Evolutionary conservation across 53 echinoderm and acorn worm species (phyloP), one percentile per base, ranked within the genome.

Genomic region (Holothuria scabra): DNA sequence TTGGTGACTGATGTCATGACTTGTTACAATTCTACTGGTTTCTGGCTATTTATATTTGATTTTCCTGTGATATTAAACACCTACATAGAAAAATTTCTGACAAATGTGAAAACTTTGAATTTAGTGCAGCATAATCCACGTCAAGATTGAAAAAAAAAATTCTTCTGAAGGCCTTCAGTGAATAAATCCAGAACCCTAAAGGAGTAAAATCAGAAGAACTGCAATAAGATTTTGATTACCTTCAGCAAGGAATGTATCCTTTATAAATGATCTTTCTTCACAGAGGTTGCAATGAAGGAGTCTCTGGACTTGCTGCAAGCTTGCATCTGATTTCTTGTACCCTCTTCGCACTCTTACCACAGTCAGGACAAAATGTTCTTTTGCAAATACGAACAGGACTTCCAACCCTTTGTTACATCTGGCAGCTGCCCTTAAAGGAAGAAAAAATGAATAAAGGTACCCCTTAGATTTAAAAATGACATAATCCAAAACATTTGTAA

Each of bases 381-480:
- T 52, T 3, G 91, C 88, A 12, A 85, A 79, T 13, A 67, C 76
- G 0, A 88, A 48, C 46, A 91, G 46, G 38, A 88, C 91, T 63
- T 91, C 91, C 49, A 91, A n/a, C 8, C 91, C 91, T 63, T 91
- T 91, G 75, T 88, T 69, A 25, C 91, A 91, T 74, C 88, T 68
- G 13, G 88, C 91, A 21, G 88, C 91, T 67, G 91, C 91, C 59
- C 91, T 91, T 80, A 48, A 48, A 48, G 10, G 12, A 48, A 48
- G 14, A 48, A 10, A 48, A n/a, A 12, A 8, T 1, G 10, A 48
- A 35, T 35, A 35, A 35, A 4, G 35, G 35, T 6, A 35, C 35
- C n/a, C n/a, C n/a, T n/a, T n/a, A 35, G 6, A 35, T 35, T 35
- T 35, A 35, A 35, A 3, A 35, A 35, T 6, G 6, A 35, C 3